Base-by-base conservation (phyloP, 2,113 vertebrate species). In the Aythya baeri region DNA sequence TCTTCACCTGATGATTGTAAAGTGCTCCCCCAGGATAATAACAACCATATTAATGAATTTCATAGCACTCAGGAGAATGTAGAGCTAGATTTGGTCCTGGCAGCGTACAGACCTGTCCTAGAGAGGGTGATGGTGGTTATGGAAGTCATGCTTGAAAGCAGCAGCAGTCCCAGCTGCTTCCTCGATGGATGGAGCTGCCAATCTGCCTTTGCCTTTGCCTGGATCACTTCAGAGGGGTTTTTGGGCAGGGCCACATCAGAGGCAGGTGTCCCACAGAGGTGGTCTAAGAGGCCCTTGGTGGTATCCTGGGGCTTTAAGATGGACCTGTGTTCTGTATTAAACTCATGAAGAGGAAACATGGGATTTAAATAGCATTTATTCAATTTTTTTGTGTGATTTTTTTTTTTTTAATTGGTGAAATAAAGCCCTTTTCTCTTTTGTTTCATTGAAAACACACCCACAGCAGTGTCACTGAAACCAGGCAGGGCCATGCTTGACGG, bases 361-460 rank as follows among this genome's bases (percentile, higher is more conserved):
- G 38, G 36, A 74, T 72, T 88, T 89, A 83, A 83, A 79, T 38
- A 89, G 16, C 43, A 59, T 93, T 94, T 95, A 85, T 94, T 94
- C 46, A 50, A 61, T 65, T 86, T 91, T 29, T 75, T 91, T 87
- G 81, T 66, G 67, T 25, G 16, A 14, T 32, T 26, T 41, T 29
- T 65, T 62, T 43, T 50, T 63, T 86, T 49, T 36, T 58, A 44
- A 55, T 80, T 54, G 46, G 78, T 78, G 55, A 89, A 91, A 87
- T 74, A 84, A 92, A 93, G 12, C 13, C 3, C 26, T 86, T 93
- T 94, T 88, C 61, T 83, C 83, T 93, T 81, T 77, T 87, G 81
- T 79, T 93, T 94, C 91, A 86, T 82, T 95, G 78, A 65, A 94
- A 91, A 66, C 77, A 94, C 57, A 89, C 41, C 52, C 89, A 79